Evolutionary conservation across 2,888 invertebrate species (phyloP), one percentile per base, ranked within the genome.

Genomic region (Leptopilina syphax): DNA sequence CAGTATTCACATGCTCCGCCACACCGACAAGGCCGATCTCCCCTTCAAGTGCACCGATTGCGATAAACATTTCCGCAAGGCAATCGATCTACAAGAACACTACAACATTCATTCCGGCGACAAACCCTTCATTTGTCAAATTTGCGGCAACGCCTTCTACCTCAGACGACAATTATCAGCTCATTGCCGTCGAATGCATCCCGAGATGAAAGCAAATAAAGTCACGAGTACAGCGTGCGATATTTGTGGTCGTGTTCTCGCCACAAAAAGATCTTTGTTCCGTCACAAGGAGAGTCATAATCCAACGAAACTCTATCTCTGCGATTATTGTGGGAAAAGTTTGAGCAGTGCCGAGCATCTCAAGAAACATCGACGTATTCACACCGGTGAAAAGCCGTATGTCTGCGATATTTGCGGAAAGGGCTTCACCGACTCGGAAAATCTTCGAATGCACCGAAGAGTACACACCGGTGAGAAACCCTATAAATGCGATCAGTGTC

Each of bases 321-420:
- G 94, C 83, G 93, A 94, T 79, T 91, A 92, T 3, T 94, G 94
- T 81, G 93, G 93, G 7, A 93, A 93, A 85, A 92, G 92, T 81
- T 88, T 94, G 24, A 92, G 92, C 79, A 93, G 92, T 73, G 91
- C 91, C 0, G 93, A 92, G 63, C 92, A 92, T 41, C 86, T 93
- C 54, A 92, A 93, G 83, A 92, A 92, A 73, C 93, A 93, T 82
- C 84, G 92, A 54, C 89, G 92, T 24, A 92, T 93, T 34, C 94
- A 94, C 83, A 93, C 93, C 0, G 94, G 94, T 0, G 94, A 94
- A 81, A 94, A 94, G 82, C 92, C 93, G 0, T 92, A 92, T 81
- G 92, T 92, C 0, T 93, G 93, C 83, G 92, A 92, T 79, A 90
- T 91, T 6, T 93, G 93, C 83, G 93, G 92, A 57, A 93, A 93